Evolutionary conservation across 2,888 invertebrate genomes (phyloP), one percentile per base, ranked within the genome.

Genomic region (Nyleta sp.): DNA sequence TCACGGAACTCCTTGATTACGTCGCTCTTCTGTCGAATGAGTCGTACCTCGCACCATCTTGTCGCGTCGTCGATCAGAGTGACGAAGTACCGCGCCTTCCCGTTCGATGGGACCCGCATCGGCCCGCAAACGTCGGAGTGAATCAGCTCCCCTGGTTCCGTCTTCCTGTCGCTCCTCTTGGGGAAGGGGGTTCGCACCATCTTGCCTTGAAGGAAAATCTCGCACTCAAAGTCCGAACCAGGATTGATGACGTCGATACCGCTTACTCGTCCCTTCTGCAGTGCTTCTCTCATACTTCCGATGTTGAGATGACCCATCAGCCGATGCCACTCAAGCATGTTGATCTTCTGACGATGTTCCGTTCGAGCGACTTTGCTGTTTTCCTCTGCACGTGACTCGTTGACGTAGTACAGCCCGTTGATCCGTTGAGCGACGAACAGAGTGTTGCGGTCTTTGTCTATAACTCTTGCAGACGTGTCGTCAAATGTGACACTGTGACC

Each of bases 91-190:
- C n/a, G 31, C 11, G 15, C 31, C 2, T 31, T 24, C 10, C 31
- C 50, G 15, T 50, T 50, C 4, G 50, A 50, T 24, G n/a, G 2
- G 15, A 46, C 46, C 1, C 46, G 20, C 46, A 46, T 46, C 0
- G 46, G 22, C 5, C 46, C 22, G 46, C 46, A 46, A 11, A 46
- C 11, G n/a, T 46, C 13, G n/a, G 22, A 22, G 22, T 46, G 82
- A 6, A 84, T 59, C 20, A 83, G 44, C 11, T 83, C 77, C 20
- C 79, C 28, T 28, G 28, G 28, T 28, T 28, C 10, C 28, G 28
- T 20, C 20, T 20, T 46, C 11, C 20, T n/a, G 15, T 10, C 46
- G 22, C 20, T 8, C 10, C 8, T 8, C 10, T 28, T 28, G 31
- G 28, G 28, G 10, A 28, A 28, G 28, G 28, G 28, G 7, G 7